Percentiles rank a stretch among this genome's conserved stretches.
These are phyloP conservation scores for Apostichopus leukothele DNA, from an alignment of 53 echinoderm and acorn worm genomes.

Conservation along the genomic window DNA sequence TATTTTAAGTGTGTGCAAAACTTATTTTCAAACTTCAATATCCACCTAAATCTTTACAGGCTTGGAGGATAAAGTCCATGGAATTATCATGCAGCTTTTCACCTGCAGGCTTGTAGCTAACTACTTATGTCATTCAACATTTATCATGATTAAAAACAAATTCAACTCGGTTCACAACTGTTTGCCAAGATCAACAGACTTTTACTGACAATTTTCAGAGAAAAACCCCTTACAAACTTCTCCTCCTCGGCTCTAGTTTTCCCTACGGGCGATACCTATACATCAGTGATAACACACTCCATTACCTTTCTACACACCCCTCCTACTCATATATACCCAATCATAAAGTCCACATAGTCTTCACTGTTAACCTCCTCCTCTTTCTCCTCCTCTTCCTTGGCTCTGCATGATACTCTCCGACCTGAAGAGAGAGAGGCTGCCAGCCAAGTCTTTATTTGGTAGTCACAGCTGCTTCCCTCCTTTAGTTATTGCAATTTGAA, in stretches of 20 bases:
- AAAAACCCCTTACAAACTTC: neutral
- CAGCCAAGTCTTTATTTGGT: conserved; percentile 38
- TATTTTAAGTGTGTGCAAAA: no score
- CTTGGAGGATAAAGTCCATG: no score
- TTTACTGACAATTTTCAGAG: neutral
- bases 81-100: no score
- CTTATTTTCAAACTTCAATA: no score
- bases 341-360: no score
- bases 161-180: neutral
- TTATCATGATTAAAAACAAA: neutral
- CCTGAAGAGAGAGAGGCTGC: neutral
- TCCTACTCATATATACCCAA: neutral
- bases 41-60: no score
- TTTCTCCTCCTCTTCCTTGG: neutral
- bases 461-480: conserved; percentile 31
- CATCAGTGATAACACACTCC: neutral
- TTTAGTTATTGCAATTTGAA: conserved; percentile 7
- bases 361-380: no score
- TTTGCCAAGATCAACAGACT: neutral
- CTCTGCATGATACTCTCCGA: conserved; percentile 16
- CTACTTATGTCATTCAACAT: no score
- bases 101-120: no score
- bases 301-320: neutral
- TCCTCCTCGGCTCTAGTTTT: neutral
- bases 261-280: neutral